Conservation (phyloP, 2,797 vertebrate genomes). For the Tauraco hartlaubi region DNA sequence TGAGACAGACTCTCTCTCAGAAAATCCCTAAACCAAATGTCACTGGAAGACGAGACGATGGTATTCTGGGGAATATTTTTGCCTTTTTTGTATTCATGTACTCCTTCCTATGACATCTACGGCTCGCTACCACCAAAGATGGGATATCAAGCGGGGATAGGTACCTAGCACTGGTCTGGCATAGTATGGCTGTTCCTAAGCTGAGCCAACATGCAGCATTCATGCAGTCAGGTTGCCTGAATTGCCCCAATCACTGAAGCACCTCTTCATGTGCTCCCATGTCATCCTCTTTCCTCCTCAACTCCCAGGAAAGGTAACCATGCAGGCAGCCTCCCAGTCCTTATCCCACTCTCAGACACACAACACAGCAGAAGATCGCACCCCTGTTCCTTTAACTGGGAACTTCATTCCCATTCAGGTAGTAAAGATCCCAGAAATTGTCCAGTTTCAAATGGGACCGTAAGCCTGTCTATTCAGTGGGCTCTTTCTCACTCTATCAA, state of each 20-base stretch:
- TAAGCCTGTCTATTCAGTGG: background rate
- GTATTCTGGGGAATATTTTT: background rate
- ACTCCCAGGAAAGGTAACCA: background rate
- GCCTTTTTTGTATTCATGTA: background rate
- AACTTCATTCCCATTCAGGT: background rate
- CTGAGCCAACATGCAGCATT: background rate
- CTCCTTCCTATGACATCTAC: background rate
- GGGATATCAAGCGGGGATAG: rapidly evolving
- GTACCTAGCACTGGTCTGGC: background rate
- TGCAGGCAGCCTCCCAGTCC: background rate
- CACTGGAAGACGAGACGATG: background rate
- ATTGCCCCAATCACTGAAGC: background rate
- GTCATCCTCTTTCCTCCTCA: rapidly evolving
- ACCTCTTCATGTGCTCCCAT: background rate
- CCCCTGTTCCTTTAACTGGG: background rate
- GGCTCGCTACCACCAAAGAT: background rate
- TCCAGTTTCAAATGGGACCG: background rate
- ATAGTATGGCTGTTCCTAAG: background rate
- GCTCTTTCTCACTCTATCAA: conserved; percentile 44
- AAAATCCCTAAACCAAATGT: background rate
- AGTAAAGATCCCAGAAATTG: background rate
- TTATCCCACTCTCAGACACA: background rate
- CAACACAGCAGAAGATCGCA: background rate
- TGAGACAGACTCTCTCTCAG: background rate
- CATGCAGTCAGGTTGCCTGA: background rate